A percentile compares a stretch with the other conserved stretches of the same genome.
Evolutionary conservation across 1,140 invertebrate species (phyloP).

Genomic region (Drosophila repleta): DNA sequence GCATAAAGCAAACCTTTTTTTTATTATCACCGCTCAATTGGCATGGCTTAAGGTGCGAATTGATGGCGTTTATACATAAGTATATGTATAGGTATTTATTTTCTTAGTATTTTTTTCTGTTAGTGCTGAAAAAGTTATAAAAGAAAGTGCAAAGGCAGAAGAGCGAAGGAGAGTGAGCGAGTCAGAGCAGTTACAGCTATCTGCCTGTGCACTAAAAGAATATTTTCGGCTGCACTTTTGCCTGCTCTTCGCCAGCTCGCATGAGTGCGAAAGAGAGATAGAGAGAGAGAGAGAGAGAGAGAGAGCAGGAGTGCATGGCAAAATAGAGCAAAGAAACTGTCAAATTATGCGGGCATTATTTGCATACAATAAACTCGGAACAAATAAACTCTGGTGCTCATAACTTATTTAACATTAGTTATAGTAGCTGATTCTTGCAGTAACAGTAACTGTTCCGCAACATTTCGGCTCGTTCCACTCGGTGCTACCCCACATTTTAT

Average conservation of each 20-base stretch:
- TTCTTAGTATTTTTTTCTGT: too few species aligned
- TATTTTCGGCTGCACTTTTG: constrained; percentile 41
- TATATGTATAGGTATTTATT: too few species aligned
- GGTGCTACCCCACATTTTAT: constrained; percentile 22
- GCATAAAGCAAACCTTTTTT: constrained; percentile 30
- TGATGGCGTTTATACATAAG: constrained; percentile 7
- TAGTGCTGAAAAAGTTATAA: not conserved
- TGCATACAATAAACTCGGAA: constrained; percentile 17
- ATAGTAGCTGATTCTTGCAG: constrained; percentile 3
- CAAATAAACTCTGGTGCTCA: constrained; percentile 20
- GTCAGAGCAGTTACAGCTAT: constrained; percentile 7
- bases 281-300: constrained; percentile 8
- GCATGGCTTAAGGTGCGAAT: constrained; percentile 33
- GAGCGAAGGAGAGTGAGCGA: not conserved
- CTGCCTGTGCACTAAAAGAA: constrained; percentile 11
- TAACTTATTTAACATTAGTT: constrained; percentile 22
- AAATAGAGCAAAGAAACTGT: constrained; percentile 35
- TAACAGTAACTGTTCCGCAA: not conserved
- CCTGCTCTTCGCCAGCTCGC: constrained; percentile 13
- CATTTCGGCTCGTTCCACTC: not conserved
- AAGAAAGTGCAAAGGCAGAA: not conserved
- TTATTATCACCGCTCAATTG: constrained; percentile 34
- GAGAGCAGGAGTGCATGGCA: not conserved
- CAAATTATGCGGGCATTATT: constrained; percentile 42
- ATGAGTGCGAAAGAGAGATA: constrained; percentile 6